A percentile compares a stretch with the other conserved stretches of the same genome.
Evolutionary conservation across 2,113 vertebrate genomes (phyloP).

Genomic region (Pangasianodon hypophthalmus): DNA sequence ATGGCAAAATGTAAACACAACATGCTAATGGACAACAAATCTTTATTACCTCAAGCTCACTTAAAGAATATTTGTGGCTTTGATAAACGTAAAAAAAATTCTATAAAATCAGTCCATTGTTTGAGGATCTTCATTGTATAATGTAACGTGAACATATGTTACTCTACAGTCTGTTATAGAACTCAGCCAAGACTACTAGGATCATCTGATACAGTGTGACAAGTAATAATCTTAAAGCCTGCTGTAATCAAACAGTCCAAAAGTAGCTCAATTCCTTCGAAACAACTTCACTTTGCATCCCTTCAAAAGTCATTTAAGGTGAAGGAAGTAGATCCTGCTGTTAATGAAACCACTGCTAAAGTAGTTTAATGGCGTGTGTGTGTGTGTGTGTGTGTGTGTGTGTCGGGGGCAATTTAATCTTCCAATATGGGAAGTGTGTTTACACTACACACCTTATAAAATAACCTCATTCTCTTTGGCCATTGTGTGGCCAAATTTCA

Average conservation of each 20-base stretch:
- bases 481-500: neutral
- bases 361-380: neutral
- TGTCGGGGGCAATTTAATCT: neutral
- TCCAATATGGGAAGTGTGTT: neutral
- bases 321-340: neutral
- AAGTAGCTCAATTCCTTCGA: neutral
- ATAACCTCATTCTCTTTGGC: neutral
- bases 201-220: neutral
- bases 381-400: neutral
- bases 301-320: neutral
- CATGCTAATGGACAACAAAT: neutral
- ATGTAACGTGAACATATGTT: neutral
- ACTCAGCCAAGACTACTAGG: neutral
- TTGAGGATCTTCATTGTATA: neutral
- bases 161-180: neutral
- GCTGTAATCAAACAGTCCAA: neutral
- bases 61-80: neutral
- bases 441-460: neutral
- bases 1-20: neutral
- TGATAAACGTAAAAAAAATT: neutral
- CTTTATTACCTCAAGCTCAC: neutral
- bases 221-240: neutral
- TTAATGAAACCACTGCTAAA: neutral
- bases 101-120: neutral
- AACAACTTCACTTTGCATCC: neutral